phyloP scores from a whole-genome alignment of 2,888 invertebrate species.

The Aphidoletes aphidimyza region DNA sequence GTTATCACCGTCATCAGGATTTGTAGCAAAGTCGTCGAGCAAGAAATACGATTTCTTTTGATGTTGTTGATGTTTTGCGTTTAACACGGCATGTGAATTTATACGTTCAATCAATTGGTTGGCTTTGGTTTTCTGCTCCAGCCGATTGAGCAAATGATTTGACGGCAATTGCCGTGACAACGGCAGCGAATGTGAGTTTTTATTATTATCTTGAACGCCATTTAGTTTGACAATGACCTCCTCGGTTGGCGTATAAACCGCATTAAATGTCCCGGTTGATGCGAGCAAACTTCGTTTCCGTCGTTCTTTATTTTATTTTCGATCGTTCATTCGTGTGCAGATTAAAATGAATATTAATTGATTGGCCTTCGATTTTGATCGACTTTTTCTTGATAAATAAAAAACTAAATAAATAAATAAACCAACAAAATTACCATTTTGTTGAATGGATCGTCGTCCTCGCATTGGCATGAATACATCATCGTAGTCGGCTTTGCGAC shows the following conservation, averaged over 20 bases:
- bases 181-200: neutral
- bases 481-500: constrained; percentile 61
- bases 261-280: constrained; percentile 39
- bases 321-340: neutral
- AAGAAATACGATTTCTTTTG: constrained; percentile 27
- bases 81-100: neutral
- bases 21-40: constrained; percentile 33
- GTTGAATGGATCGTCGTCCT: constrained; percentile 45
- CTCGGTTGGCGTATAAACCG: constrained; percentile 37
- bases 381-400: neutral
- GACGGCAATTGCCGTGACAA: too few relatives aligned
- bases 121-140: neutral
- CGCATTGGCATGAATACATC: constrained; percentile 38
- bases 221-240: constrained; percentile 50
- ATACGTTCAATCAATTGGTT: constrained; percentile 7
- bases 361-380: constrained; percentile 22
- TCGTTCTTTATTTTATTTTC: constrained; percentile 9
- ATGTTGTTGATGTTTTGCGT: constrained; percentile 19
- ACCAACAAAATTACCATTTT: neutral
- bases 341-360: constrained; percentile 47
- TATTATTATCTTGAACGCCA: constrained; percentile 10
- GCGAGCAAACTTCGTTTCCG: constrained; percentile 39
- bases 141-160: constrained; percentile 1
- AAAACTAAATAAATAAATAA: neutral
- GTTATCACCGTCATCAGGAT: constrained; percentile 52